Evolutionary conservation across 2,888 invertebrate species (phyloP).

Genomic region (Aquatica leii): DNA sequence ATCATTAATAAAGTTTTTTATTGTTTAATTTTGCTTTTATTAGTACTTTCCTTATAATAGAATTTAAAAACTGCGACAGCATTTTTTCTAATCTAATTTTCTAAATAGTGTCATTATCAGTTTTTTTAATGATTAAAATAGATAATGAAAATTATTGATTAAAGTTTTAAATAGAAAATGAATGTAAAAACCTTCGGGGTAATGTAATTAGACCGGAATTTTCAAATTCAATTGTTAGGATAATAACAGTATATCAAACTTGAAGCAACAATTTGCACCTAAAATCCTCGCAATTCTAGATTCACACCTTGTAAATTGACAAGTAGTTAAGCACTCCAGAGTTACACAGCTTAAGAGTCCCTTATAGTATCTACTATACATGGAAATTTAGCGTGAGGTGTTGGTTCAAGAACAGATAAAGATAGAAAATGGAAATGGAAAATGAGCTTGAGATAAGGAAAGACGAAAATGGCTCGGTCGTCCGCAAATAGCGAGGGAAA

Average conservation of each 20-base stretch:
- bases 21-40: no score
- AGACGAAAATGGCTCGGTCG: constrained; percentile 56
- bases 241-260: constrained; percentile 43
- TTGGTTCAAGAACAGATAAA: constrained; percentile 51
- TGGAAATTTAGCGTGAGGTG: constrained; percentile 54
- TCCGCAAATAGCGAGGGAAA: constrained; percentile 59
- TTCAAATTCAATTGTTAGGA: constrained; percentile 24
- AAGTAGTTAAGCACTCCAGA: constrained; percentile 50
- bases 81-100: no score
- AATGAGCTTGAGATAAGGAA: constrained; percentile 42
- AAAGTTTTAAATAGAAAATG: neutral
- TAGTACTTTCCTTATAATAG: no score
- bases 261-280: constrained; percentile 48
- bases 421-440: constrained; percentile 47
- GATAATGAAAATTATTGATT: neutral
- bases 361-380: constrained; percentile 49
- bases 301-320: constrained; percentile 54
- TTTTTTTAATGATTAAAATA: no score
- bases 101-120: no score
- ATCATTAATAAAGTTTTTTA: no score
- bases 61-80: no score
- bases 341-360: constrained; percentile 50
- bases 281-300: constrained; percentile 47
- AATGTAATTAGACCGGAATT: constrained; percentile 20
- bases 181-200: neutral